Evolutionary conservation across 2,113 vertebrate genomes (phyloP).

Genomic region (Zosterops borbonicus): DNA sequence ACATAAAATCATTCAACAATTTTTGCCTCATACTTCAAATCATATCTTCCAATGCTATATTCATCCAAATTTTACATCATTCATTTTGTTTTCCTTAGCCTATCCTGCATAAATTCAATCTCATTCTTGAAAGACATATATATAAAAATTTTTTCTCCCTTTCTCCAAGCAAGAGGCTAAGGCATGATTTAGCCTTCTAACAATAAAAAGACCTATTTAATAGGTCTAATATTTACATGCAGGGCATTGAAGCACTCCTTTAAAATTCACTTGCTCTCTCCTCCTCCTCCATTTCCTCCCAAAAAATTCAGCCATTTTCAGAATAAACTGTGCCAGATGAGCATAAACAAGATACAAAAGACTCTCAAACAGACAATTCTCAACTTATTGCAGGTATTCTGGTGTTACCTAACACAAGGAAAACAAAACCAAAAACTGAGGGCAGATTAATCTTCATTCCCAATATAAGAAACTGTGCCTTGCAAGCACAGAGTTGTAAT

Average conservation of each 20-base stretch:
- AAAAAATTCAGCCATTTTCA: not conserved
- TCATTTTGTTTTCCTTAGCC: not conserved
- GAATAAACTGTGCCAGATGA: not conserved
- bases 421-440: not conserved
- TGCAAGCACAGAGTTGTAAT: not conserved
- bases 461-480: not conserved
- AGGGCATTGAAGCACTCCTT: not conserved
- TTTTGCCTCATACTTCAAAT: not conserved
- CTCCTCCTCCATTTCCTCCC: not conserved
- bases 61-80: not conserved
- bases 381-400: not conserved
- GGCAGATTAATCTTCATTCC: not conserved
- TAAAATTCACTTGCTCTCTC: not conserved
- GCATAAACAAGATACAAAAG: not conserved
- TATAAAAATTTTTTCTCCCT: not conserved
- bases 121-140: not conserved
- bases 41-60: not conserved
- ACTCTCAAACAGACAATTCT: not conserved
- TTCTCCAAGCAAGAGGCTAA: not conserved
- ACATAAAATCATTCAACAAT: not conserved
- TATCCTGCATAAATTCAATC: not conserved
- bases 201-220: not conserved
- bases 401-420: not conserved
- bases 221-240: not conserved
- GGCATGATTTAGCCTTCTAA: not conserved